Percentiles rank a stretch among this genome's conserved stretches.
Conservation (phyloP, 1,140 invertebrate genomes). For the Protaetia brevitarsis region DNA sequence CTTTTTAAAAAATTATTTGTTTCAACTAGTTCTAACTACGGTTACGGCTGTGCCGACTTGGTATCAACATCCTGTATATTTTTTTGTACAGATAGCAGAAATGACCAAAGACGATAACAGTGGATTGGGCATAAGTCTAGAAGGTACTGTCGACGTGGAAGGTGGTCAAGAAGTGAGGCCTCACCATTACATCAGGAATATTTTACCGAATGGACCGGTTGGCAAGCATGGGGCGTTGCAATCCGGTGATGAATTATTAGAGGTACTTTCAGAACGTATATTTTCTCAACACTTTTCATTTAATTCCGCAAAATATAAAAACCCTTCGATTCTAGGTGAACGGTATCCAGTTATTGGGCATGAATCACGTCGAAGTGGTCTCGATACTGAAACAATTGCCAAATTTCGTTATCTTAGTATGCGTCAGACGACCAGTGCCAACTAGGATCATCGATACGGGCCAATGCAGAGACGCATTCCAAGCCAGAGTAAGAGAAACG, state of each 20-base stretch:
- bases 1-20: too few relatives aligned
- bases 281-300: neutral
- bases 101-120: conserved; percentile 66
- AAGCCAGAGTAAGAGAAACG: conserved; percentile 67
- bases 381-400: conserved; percentile 85
- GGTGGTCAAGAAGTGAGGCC: conserved; percentile 72
- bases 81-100: conserved; percentile 68
- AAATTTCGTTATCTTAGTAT: conserved; percentile 81
- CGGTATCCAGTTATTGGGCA: conserved; percentile 78
- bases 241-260: conserved; percentile 64
- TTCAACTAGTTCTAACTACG: too few relatives aligned
- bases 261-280: conserved; percentile 49
- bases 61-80: conserved; percentile 23
- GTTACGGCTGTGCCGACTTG: too few relatives aligned
- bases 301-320: neutral
- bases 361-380: conserved; percentile 89
- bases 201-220: conserved; percentile 79
- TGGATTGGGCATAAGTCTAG: conserved; percentile 81
- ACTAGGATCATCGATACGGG: conserved; percentile 59
- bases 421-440: conserved; percentile 60
- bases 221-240: conserved; percentile 62
- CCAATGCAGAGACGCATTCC: conserved; percentile 64
- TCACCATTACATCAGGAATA: conserved; percentile 77
- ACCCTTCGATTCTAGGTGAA: conserved; percentile 70
- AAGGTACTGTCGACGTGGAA: conserved; percentile 81